A percentile compares a stretch with the other conserved stretches of the same genome.
Conservation (phyloP, 2,797 vertebrate species). For the Luscinia megarhynchos region DNA sequence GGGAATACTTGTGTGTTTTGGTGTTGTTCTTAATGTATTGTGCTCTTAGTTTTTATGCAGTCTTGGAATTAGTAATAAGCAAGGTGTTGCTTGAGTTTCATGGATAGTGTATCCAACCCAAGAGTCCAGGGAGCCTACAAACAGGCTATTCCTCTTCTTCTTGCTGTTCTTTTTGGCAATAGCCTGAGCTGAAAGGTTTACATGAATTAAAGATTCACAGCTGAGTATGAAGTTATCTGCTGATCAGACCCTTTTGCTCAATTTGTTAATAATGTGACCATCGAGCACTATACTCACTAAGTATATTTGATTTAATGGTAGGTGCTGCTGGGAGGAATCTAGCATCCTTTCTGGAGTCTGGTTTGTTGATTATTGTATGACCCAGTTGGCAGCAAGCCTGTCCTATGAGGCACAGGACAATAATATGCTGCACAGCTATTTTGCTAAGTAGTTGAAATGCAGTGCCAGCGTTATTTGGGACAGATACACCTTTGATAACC, state of each 20-base stretch:
- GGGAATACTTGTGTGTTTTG: not conserved
- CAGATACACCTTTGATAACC: not conserved
- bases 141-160: not conserved
- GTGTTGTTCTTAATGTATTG: not conserved
- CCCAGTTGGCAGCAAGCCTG: slow-evolving; percentile 27
- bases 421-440: slow-evolving; percentile 5
- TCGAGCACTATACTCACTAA: not conserved
- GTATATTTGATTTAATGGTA: not conserved
- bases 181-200: not conserved
- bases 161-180: not conserved
- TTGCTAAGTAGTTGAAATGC: slow-evolving; percentile 7
- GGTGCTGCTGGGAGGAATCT: not conserved
- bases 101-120: not conserved
- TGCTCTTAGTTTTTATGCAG: not conserved
- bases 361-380: slow-evolving; percentile 16
- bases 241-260: not conserved
- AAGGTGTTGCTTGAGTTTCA: not conserved
- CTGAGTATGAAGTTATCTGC: not conserved
- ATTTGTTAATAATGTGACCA: not conserved
- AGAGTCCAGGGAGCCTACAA: not conserved
- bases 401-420: not conserved
- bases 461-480: not conserved
- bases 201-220: not conserved
- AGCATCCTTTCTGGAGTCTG: not conserved
- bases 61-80: not conserved